These are phyloP conservation scores for Patella caerulea DNA, from an alignment of 2,888 invertebrate species.

Conservation along the genomic window DNA sequence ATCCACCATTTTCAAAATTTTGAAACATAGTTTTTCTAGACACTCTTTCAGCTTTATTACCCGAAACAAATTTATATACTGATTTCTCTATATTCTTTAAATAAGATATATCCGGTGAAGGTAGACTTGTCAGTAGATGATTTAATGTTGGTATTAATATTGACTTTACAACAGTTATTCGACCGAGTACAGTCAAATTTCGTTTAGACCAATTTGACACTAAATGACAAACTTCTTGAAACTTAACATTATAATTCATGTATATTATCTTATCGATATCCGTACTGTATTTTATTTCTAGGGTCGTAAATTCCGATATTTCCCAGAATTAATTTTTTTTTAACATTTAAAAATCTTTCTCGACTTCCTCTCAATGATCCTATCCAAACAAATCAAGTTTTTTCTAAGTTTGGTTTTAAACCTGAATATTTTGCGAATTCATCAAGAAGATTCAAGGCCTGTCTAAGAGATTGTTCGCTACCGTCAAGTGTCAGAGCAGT, in stretches of 20 bases:
- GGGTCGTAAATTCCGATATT: not conserved
- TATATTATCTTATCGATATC: not conserved
- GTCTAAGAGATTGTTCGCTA: not conserved
- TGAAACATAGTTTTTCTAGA: not conserved
- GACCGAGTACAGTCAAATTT: not conserved
- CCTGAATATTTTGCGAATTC: constrained; percentile 6
- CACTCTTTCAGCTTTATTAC: no score
- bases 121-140: no score
- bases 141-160: no score
- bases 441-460: not conserved
- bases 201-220: not conserved
- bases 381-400: not conserved
- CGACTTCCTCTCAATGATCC: not conserved
- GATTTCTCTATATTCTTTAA: no score
- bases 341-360: no score
- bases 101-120: no score
- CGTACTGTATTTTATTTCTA: not conserved
- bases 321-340: no score
- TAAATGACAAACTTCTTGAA: not conserved
- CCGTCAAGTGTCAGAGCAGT: not conserved
- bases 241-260: not conserved
- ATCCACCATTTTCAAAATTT: constrained; percentile 7
- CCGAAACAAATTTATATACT: no score
- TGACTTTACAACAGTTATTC: not conserved
- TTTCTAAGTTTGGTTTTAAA: not conserved